Percentiles rank a stretch among this genome's conserved stretches.
Conservation (phyloP, 2,888 invertebrate species). For the Caenorhabditis becei region DNA sequence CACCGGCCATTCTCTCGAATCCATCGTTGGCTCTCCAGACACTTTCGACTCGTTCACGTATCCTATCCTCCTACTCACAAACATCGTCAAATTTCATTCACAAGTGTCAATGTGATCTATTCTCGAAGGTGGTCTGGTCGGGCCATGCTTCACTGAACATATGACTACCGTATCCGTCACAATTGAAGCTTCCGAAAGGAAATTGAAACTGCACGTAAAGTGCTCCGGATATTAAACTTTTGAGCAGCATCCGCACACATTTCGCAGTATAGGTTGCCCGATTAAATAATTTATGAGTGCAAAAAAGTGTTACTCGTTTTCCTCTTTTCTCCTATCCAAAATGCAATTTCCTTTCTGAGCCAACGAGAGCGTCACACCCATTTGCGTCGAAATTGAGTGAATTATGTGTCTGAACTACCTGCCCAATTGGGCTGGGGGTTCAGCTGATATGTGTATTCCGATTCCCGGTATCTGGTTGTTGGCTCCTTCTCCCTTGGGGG, state of each 20-base stretch:
- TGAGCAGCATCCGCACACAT: slow-evolving; percentile 21
- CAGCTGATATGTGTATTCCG: background rate
- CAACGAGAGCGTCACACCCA: slow-evolving; percentile 40
- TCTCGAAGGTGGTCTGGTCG: slow-evolving; percentile 12
- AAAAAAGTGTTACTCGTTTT: slow-evolving; percentile 32
- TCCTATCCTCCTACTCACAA: slow-evolving; percentile 19
- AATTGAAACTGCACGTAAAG: background rate
- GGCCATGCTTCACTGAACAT: slow-evolving; percentile 22
- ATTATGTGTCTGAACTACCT: slow-evolving; percentile 47
- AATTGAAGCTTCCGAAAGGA: too few relatives aligned
- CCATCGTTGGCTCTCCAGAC: slow-evolving; percentile 37
- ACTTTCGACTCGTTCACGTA: slow-evolving; percentile 44
- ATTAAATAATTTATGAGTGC: slow-evolving; percentile 53
- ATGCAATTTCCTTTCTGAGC: slow-evolving; percentile 37
- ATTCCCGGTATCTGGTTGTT: slow-evolving; percentile 18
- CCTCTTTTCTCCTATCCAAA: slow-evolving; percentile 31
- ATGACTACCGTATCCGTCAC: slow-evolving; percentile 13
- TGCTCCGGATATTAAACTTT: slow-evolving; percentile 56
- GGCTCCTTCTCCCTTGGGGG: background rate
- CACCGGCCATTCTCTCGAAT: slow-evolving; percentile 16
- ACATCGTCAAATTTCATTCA: slow-evolving; percentile 52
- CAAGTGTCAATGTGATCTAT: slow-evolving; percentile 44
- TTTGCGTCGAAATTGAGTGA: slow-evolving; percentile 35
- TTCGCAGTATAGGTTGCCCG: slow-evolving; percentile 22
- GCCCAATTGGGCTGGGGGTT: slow-evolving; percentile 11